Conservation (phyloP, 2,888 invertebrate genomes). For the Dryobota labecula region DNA sequence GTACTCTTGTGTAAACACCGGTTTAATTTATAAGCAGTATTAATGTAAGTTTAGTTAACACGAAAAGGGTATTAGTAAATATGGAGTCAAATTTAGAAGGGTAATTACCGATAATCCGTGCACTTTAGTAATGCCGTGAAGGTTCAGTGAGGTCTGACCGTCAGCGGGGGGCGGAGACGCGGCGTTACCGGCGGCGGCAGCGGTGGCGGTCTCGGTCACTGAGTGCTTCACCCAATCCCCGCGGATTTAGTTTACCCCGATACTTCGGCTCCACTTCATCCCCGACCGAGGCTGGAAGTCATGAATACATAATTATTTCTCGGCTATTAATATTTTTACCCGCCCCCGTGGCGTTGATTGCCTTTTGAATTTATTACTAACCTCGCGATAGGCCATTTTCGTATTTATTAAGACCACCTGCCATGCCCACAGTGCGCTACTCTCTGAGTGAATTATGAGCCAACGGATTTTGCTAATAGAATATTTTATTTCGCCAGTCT, state of each 20-base stretch:
- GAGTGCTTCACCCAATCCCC: constrained; percentile 73
- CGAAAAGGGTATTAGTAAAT: constrained; percentile 9
- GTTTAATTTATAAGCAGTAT: constrained; percentile 6
- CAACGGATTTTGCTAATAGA: constrained; percentile 88
- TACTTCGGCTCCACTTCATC: constrained; percentile 73
- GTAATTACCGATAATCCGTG: constrained; percentile 60
- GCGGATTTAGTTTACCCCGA: constrained; percentile 78
- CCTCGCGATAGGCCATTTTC: constrained; percentile 88
- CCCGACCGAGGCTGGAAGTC: constrained; percentile 77
- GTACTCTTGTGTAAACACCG: constrained; percentile 19
- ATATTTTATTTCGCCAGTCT: constrained; percentile 86
- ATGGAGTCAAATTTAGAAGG: constrained; percentile 40
- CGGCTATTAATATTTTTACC: constrained; percentile 90
- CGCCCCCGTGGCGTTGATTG: constrained; percentile 89
- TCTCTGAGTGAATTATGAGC: constrained; percentile 87
- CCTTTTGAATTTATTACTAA: constrained; percentile 91
- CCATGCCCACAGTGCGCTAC: constrained; percentile 81
- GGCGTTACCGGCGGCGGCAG: constrained; percentile 7
- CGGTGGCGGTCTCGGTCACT: constrained; percentile 40
- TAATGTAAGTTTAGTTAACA: constrained; percentile 2
- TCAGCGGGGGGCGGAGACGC: constrained; percentile 11
- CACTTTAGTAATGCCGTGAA: constrained; percentile 61
- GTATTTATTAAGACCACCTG: constrained; percentile 91
- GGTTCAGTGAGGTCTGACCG: constrained; percentile 36
- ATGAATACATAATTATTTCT: constrained; percentile 90